Percentiles rank a stretch among this genome's conserved stretches.
phyloP scores from a whole-genome alignment of 2,797 vertebrate genomes.

The Chelidonichthys spinosus region DNA sequence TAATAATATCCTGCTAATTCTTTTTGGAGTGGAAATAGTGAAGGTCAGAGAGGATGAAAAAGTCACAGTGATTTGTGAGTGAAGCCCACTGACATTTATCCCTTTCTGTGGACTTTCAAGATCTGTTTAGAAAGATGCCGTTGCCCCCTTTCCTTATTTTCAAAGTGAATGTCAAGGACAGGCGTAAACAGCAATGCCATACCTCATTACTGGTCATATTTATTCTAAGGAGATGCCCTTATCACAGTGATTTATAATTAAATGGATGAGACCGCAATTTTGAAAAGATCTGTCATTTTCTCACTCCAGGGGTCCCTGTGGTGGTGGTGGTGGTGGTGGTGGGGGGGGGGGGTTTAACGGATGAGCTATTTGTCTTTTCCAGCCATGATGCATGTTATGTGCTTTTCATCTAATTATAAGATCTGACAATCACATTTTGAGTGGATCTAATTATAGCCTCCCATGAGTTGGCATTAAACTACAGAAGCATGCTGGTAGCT shows the following conservation, averaged over 20 bases:
- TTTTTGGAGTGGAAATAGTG: slow-evolving; percentile 64
- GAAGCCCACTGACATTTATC: slow-evolving; percentile 83
- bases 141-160: slow-evolving; percentile 61
- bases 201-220: slow-evolving; percentile 82
- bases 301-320: slow-evolving; percentile 23
- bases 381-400: slow-evolving; percentile 58
- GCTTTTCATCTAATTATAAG: slow-evolving; percentile 54
- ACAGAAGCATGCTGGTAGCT: slow-evolving; percentile 59
- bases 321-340: slow-evolving; percentile 46
- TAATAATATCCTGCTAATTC: slow-evolving; percentile 76
- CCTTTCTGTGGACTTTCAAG: slow-evolving; percentile 75
- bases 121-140: slow-evolving; percentile 76
- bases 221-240: slow-evolving; percentile 79
- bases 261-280: slow-evolving; percentile 74
- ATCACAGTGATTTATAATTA: slow-evolving; percentile 77
- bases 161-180: slow-evolving; percentile 86
- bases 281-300: slow-evolving; percentile 68
- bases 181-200: slow-evolving; percentile 76
- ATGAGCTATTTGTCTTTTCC: slow-evolving; percentile 69
- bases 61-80: slow-evolving; percentile 76
- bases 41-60: slow-evolving; percentile 78
- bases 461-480: slow-evolving; percentile 73
- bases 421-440: slow-evolving; percentile 68
- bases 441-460: slow-evolving; percentile 73
- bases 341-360: slow-evolving; percentile 59